Percentiles rank a stretch among this genome's conserved stretches.
phyloP scores from a whole-genome alignment of 2,113 vertebrate genomes.

The Chlamydotis undulata region DNA sequence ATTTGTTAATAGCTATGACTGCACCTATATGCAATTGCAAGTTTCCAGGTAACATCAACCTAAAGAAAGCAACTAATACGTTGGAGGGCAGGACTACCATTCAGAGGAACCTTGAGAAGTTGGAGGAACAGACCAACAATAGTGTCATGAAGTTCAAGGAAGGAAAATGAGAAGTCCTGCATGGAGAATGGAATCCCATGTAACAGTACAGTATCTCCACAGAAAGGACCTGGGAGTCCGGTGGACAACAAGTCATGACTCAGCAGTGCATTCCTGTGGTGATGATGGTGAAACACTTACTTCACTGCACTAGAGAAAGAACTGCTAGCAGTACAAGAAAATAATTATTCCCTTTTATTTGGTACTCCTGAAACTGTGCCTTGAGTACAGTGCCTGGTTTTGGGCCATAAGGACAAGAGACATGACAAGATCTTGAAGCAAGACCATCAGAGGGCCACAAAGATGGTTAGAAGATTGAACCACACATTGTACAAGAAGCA shows the following conservation, averaged over 20 bases:
- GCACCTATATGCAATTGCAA: neutral
- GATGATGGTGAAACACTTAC: neutral
- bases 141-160: neutral
- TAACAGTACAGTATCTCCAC: neutral
- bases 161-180: neutral
- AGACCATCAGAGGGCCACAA: neutral
- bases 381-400: neutral
- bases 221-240: neutral
- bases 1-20: neutral
- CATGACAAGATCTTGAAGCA: neutral
- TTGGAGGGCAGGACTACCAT: neutral
- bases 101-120: neutral
- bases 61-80: neutral
- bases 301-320: neutral
- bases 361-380: neutral
- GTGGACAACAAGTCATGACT: neutral
- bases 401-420: neutral
- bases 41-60: neutral
- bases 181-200: neutral
- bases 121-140: neutral
- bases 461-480: neutral
- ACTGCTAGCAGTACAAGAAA: neutral
- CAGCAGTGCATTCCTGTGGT: neutral
- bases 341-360: neutral
- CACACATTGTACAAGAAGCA: neutral